Base-by-base conservation (phyloP, 2,113 vertebrate species). In the Telmatochromis bifrenatus region DNA sequence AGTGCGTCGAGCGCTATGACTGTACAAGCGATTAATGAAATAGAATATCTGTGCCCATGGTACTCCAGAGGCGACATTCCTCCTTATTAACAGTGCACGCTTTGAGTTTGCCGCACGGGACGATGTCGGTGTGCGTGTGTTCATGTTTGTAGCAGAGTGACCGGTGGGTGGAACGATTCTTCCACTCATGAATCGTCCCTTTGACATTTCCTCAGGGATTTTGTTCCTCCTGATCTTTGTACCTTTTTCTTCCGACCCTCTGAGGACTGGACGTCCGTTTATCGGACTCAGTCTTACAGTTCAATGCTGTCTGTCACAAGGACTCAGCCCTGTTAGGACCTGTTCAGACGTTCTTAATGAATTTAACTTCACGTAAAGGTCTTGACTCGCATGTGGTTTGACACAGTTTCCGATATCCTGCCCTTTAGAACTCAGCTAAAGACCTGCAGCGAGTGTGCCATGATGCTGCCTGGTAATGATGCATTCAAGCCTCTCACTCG, bases 1-100 rank as follows among this genome's bases (percentile, higher is more conserved):
- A 68, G 60, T 2, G 17, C 1, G 33, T 13, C 7, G 2, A 65
- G 60, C 1, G 0, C 19, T 37, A 1, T 0, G 10, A 21, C 58
- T 62, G 15, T 11, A 65, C 33, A 7, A 37, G 33, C 10, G 1
- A 65, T n/a, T 2, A 65, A 65, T 65, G 33, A 37, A n/a, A 13
- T 7, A 12, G 60, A 62, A 14, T 9, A 15, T 26, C 13, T 45
- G 68, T 70, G 68, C 37, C 21, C 68, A 17, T 45, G 68, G 68
- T 45, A 17, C 21, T 17, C 13, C 39, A 73, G 39, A 45, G 68
- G 23, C 0, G 21, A 47, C 37, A 15, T 15, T 73, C 37, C 2
- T 9, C 65, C 37, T 73, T 23, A 26, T 45, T 73, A 73, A 73
- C 14, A 17, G 37, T 15, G 65, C 65, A 23, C 3, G 5, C 65